Evolutionary conservation across 2,113 vertebrate genomes (phyloP).

Genomic region (Entomyzon cyanotis): DNA sequence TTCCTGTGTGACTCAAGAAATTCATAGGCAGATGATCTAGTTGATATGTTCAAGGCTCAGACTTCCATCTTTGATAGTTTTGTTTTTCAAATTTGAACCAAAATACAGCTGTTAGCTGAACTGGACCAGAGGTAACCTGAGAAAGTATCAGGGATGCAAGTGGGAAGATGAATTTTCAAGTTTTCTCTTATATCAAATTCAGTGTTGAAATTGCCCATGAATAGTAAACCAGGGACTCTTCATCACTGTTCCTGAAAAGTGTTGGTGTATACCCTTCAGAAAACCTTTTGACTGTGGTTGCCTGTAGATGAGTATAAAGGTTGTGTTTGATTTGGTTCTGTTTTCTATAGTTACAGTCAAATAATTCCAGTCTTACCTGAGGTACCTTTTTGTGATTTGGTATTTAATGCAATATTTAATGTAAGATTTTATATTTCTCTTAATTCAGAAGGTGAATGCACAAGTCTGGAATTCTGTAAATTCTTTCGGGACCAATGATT

Average conservation of each 20-base stretch:
- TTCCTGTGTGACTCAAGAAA: neutral
- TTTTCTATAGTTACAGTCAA: neutral
- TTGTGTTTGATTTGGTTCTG: neutral
- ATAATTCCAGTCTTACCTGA: neutral
- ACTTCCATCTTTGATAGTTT: neutral
- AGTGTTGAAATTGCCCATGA: neutral
- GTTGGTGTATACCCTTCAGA: neutral
- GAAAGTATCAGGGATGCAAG: neutral
- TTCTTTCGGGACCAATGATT: neutral
- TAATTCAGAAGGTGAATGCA: neutral
- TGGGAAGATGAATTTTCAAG: neutral
- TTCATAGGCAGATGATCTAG: neutral
- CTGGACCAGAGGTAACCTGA: neutral
- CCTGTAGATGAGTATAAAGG: neutral
- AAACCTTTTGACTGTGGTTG: neutral
- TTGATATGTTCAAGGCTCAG: neutral
- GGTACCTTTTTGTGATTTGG: neutral
- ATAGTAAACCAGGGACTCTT: neutral
- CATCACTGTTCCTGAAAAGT: neutral
- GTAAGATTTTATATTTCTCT: neutral
- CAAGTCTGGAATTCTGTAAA: neutral
- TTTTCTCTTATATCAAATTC: neutral
- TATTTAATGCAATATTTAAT: neutral
- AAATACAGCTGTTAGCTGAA: neutral
- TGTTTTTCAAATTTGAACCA: neutral